phyloP scores from a whole-genome alignment of 2,888 invertebrate genomes.

The Baronia brevicornis region DNA sequence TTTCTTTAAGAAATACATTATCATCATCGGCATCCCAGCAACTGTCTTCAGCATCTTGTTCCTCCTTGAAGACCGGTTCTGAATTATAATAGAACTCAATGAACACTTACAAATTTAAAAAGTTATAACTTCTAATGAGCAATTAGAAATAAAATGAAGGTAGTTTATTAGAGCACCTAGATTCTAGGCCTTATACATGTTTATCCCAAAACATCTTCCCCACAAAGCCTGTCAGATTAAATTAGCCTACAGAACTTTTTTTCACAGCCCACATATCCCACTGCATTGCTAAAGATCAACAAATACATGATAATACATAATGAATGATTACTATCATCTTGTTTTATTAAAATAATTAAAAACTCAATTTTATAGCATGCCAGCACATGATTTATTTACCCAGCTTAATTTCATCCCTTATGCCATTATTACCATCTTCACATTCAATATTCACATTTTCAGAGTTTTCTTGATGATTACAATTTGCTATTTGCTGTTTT shows the following conservation, averaged over 20 bases:
- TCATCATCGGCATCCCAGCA: conserved; percentile 61
- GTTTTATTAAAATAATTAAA: conserved; percentile 39
- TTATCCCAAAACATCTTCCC: too few relatives aligned
- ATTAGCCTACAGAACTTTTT: too few relatives aligned
- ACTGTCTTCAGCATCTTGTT: conserved; percentile 32
- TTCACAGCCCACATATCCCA: too few relatives aligned
- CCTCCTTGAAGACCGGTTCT: conserved; percentile 37
- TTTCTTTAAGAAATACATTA: conserved; percentile 33
- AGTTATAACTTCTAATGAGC: conserved; percentile 1
- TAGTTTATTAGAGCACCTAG: too few relatives aligned
- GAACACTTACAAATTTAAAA: neutral
- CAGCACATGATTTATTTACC: neutral
- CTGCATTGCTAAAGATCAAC: too few relatives aligned
- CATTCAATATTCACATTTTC: conserved; percentile 15
- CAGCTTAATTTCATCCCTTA: conserved; percentile 21
- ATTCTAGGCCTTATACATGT: too few relatives aligned
- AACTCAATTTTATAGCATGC: conserved; percentile 17
- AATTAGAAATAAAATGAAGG: neutral
- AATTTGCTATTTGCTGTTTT: conserved; percentile 2
- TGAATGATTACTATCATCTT: conserved; percentile 5
- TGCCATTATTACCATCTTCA: conserved; percentile 22
- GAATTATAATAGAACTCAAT: conserved; percentile 21
- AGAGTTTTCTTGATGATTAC: conserved; percentile 3
- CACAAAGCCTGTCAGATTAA: too few relatives aligned
- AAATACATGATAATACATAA: too few relatives aligned